Percentiles rank a stretch among this genome's conserved stretches.
Conservation (phyloP, 2,888 invertebrate species). For the Papilio elwesi region DNA sequence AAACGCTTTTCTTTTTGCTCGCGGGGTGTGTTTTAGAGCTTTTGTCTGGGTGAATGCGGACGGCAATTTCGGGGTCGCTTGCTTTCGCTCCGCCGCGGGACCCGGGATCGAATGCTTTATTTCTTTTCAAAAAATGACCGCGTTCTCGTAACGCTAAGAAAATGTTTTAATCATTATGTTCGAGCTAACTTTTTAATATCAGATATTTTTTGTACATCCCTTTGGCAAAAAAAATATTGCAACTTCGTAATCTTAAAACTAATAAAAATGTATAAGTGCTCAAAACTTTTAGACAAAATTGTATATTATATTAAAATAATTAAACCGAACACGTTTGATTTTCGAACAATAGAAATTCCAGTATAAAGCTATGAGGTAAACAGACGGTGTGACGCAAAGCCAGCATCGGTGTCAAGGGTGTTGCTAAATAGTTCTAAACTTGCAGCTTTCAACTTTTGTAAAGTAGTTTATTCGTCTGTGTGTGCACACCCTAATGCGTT, state of each 20-base stretch:
- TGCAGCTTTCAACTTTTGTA: constrained; percentile 25
- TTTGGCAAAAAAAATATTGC: not conserved
- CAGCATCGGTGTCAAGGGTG: constrained; percentile 38
- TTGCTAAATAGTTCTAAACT: constrained; percentile 30
- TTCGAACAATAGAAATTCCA: constrained; percentile 7
- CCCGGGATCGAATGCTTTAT: constrained; percentile 70
- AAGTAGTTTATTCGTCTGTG: constrained; percentile 29
- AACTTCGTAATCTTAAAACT: not conserved
- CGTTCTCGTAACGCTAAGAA: constrained; percentile 43
- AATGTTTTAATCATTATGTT: constrained; percentile 33
- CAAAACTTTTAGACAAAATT: too few relatives aligned
- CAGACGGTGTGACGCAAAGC: constrained; percentile 18
- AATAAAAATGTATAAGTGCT: too few relatives aligned
- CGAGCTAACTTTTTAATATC: constrained; percentile 16
- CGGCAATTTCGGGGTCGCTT: constrained; percentile 83
- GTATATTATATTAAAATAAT: too few relatives aligned
- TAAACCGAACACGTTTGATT: not conserved
- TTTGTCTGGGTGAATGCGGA: constrained; percentile 84
- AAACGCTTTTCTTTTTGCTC: constrained; percentile 83
- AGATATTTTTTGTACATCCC: not conserved
- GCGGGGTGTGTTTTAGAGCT: constrained; percentile 81
- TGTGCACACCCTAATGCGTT: constrained; percentile 22
- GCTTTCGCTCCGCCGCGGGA: constrained; percentile 71
- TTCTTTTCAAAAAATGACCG: constrained; percentile 55
- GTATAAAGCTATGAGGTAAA: constrained; percentile 31